A percentile compares a stretch with the other conserved stretches of the same genome.
phyloP scores from a whole-genome alignment of 2,888 invertebrate species.

The Tromatobia lineatoria region DNA sequence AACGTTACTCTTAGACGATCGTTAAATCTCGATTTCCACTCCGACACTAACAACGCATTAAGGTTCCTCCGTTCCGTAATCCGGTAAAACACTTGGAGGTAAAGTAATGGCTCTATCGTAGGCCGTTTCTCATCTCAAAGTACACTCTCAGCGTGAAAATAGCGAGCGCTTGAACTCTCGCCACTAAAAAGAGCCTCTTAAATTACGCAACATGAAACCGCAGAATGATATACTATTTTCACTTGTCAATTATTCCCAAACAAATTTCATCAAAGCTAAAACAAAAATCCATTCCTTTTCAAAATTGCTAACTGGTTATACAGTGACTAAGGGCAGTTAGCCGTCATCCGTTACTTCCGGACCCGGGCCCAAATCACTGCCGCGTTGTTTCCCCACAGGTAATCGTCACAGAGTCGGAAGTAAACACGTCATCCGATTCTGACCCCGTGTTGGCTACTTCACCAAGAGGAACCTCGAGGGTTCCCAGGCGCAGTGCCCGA shows the following conservation, averaged over 20 bases:
- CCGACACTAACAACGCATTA: constrained; percentile 35
- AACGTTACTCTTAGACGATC: constrained; percentile 2
- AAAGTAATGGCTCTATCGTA: background rate
- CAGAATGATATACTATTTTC: background rate
- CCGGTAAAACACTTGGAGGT: background rate
- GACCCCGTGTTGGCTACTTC: constrained; percentile 44
- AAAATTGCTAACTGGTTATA: background rate
- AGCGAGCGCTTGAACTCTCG: constrained; percentile 9
- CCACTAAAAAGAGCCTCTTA: background rate
- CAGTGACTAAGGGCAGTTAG: background rate
- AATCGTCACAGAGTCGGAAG: constrained; percentile 23
- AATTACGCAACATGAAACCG: background rate
- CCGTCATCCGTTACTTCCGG: background rate
- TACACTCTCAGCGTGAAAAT: constrained; percentile 19
- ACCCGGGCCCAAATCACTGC: constrained; percentile 24
- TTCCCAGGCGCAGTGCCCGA: constrained; percentile 4
- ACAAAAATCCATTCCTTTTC: background rate
- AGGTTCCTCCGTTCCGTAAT: constrained; percentile 11
- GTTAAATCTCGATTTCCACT: constrained; percentile 47
- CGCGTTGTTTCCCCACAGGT: background rate
- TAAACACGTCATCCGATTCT: constrained; percentile 50
- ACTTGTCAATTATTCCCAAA: background rate
- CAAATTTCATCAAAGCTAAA: background rate
- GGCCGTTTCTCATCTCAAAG: constrained; percentile 18
- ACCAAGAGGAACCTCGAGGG: constrained; percentile 18